phyloP scores from a whole-genome alignment of 1,140 invertebrate species.

The Piezodorus guildinii region DNA sequence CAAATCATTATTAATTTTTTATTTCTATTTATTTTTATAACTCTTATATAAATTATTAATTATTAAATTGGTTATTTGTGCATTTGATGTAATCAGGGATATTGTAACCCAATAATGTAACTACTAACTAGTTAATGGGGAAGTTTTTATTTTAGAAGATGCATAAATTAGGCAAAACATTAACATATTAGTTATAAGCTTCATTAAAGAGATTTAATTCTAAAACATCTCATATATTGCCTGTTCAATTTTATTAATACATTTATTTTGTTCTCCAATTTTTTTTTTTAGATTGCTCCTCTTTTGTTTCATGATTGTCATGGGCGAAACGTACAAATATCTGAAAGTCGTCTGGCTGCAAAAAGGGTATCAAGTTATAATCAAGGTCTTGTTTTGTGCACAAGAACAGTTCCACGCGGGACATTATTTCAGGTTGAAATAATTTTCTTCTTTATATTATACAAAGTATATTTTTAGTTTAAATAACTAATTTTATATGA shows the following conservation, averaged over 20 bases:
- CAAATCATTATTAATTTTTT: not conserved
- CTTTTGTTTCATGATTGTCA: constrained; percentile 47
- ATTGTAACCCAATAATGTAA: no score
- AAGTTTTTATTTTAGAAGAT: no score
- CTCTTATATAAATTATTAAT: constrained; percentile 32
- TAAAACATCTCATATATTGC: no score
- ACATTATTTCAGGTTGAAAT: constrained; percentile 7
- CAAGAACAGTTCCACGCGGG: constrained; percentile 26
- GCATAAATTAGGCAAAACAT: no score
- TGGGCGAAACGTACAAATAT: constrained; percentile 61
- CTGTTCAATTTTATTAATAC: no score
- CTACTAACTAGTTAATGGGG: no score
- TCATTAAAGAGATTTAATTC: no score
- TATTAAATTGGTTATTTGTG: no score
- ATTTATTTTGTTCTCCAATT: not conserved
- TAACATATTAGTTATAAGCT: no score
- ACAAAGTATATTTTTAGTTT: not conserved
- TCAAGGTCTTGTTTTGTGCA: constrained; percentile 56
- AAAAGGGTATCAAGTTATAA: constrained; percentile 60
- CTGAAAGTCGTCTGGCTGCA: constrained; percentile 44
- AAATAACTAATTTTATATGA: not conserved
- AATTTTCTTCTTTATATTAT: no score
- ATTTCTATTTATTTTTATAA: no score
- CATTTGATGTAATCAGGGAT: no score
- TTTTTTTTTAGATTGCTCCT: not conserved